Base-by-base conservation (phyloP, 1,140 invertebrate genomes). In the Drosophila albomicans region DNA sequence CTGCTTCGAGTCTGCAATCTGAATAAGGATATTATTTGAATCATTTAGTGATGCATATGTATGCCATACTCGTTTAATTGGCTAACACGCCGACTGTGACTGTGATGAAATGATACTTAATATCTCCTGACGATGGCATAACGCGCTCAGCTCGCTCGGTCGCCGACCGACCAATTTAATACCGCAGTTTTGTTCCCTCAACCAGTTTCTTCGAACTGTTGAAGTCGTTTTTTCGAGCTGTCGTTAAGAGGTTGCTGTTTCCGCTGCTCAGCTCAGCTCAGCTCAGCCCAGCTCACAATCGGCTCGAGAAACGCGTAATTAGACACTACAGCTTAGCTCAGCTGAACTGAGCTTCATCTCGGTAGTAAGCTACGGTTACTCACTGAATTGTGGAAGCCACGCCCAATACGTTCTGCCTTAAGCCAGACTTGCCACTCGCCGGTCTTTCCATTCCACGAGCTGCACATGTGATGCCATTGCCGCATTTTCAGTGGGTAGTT, bases 351-450 rank as follows among this genome's bases (percentile, higher is more conserved):
- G 38, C 43, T 51, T 52, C 35, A 43, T 57, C 38, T 51, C 30
- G 43, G 56, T 16, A 43, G 56, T 30, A 43, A 45, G 32, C 41
- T 52, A 46, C 30, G 13, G 30, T 32, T 52, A 93, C 95, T 95
- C 93, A 97, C 96, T 93, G 96, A 94, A 92, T 97, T 97, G 92
- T 97, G 95, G 92, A 96, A 97, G 59, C 96, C 96, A 85, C 96
- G 94, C 69, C 96, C 96, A 25, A 97, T 96, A 73, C 96, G 94
- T 90, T 97, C 96, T 28, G 95, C 95, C 91, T 97, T 96, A 49
- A 97, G 95, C 96, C 96, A 97, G 61, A 97, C 95, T 93, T 97
- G 96, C 96, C 96, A 97, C 93, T 97, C 96, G 48, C 96, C 96
- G 8, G 96, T 96, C 81, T 95, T 95, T 28, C 96, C 96, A 91